These are phyloP conservation scores for Fissipunctia ypsillon DNA, from an alignment of 2,888 invertebrate species.

Conservation along the genomic window DNA sequence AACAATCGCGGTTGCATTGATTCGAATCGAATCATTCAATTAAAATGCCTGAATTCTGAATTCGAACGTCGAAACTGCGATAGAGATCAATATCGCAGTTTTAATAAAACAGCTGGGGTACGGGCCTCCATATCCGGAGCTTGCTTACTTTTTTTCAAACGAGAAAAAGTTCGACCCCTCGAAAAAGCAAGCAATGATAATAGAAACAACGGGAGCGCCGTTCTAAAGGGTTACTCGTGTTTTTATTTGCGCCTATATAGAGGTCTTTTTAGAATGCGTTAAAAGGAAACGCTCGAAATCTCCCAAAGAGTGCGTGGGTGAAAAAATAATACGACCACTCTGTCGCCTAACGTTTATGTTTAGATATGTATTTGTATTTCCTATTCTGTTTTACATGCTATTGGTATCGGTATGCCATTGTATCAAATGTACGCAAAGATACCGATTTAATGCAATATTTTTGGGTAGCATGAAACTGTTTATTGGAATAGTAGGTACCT, in stretches of 20 bases:
- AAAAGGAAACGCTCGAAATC: constrained; percentile 80
- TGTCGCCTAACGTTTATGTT: constrained; percentile 70
- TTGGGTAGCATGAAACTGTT: constrained; percentile 46
- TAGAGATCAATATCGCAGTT: constrained; percentile 88
- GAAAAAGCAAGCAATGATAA: constrained; percentile 87
- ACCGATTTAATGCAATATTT: constrained; percentile 50
- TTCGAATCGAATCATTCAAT: constrained; percentile 83
- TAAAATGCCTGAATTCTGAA: constrained; percentile 75
- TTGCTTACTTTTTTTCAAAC: constrained; percentile 83
- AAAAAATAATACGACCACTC: constrained; percentile 76
- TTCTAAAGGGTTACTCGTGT: constrained; percentile 86
- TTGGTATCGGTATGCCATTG: constrained; percentile 42
- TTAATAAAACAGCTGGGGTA: constrained; percentile 89
- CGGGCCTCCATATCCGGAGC: constrained; percentile 85
- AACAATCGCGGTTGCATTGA: constrained; percentile 79
- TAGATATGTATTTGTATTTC: constrained; percentile 69
- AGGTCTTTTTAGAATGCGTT: constrained; percentile 83
- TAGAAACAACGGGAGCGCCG: constrained; percentile 86
- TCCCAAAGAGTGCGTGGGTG: constrained; percentile 76
- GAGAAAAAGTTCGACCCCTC: constrained; percentile 81
- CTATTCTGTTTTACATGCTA: constrained; percentile 65
- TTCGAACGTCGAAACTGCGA: constrained; percentile 75
- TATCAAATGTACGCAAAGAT: constrained; percentile 30
- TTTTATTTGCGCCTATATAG: constrained; percentile 84
- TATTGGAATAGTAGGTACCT: constrained; percentile 26